phyloP scores from a whole-genome alignment of 2,113 vertebrate species.

The Orycteropus afer region DNA sequence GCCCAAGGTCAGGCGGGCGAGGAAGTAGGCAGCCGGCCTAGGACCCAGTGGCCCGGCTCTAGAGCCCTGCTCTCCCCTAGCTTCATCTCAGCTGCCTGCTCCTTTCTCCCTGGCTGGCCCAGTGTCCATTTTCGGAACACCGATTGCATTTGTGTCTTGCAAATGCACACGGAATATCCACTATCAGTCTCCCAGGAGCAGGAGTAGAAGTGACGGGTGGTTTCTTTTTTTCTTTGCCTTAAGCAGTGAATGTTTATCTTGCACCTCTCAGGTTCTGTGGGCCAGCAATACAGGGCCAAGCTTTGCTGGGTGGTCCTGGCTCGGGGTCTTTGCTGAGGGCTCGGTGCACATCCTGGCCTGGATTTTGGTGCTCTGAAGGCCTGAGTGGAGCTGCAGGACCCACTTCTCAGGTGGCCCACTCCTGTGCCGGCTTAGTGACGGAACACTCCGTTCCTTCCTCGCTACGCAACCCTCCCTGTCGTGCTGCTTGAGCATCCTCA shows the following conservation, averaged over 20 bases:
- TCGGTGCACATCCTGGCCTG: too few species aligned
- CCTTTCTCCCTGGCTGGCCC: not conserved
- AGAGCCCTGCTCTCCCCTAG: not conserved
- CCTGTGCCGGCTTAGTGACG: not conserved
- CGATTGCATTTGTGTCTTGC: not conserved
- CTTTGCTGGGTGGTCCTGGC: too few species aligned
- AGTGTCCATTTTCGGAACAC: not conserved
- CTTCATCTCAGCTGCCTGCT: fast-evolving
- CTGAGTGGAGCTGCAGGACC: not conserved
- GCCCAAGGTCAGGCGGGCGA: not conserved
- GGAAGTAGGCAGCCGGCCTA: too few species aligned
- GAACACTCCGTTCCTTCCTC: not conserved
- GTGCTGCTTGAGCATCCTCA: not conserved
- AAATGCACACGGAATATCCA: not conserved
- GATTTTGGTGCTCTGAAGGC: too few species aligned
- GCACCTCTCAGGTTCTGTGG: too few species aligned
- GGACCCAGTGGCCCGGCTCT: not conserved
- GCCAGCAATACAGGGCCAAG: too few species aligned
- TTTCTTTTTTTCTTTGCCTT: not conserved
- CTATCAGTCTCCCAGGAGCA: not conserved
- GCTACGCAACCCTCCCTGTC: not conserved
- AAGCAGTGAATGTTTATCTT: too few species aligned
- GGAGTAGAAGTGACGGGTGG: not conserved
- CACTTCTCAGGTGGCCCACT: not conserved
- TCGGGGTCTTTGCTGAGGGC: too few species aligned